Base-by-base conservation (phyloP, 2,797 vertebrate species). In the Eulemur rubriventer region DNA sequence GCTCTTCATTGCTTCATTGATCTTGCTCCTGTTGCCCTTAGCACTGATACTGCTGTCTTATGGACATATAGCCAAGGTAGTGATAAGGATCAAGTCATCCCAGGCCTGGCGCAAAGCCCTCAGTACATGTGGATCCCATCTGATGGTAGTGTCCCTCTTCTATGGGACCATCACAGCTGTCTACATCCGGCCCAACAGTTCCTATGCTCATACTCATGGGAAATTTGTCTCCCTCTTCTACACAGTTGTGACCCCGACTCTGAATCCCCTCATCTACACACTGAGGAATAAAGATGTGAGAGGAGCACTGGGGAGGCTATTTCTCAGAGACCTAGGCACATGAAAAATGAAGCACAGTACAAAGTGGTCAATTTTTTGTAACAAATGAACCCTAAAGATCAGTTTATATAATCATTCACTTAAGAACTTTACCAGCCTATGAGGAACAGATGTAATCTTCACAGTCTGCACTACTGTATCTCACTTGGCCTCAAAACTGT, bases 191-290 rank as follows among this genome's bases (percentile, higher is more conserved):
- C 90, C 90, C 5, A 95, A 91, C 33, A 97, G 97, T 46, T 93
- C 89, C 28, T 97, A 97, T 6, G 35, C 91, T 30, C 65, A 70
- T 6, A 73, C 59, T 0, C 61, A 76, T 16, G 94, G 94, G 20
- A 96, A 94, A 59, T 90, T 96, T 57, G 72, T 94, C 63, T 94
- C 96, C 6, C 90, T 96, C 18, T 93, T 96, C 35, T 96, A 96
- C 9, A 93, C 92, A 10, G 82, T 96, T 7, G 59, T 95, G 48
- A 96, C 83, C 9, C 87, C 84, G 1, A 61, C 80, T 17, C 90
- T 96, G 50, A 97, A 97, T 55, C 97, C 96, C 8, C 78, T 97
- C 63, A 97, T 98, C 57, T 98, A 97, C 33, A 96, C 96, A 0
- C 65, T 95, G 81, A 97, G 96, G 43, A 98, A 97, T 61, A 94